Conservation (phyloP, 2,888 invertebrate genomes). For the Drosophila picticornis region DNA sequence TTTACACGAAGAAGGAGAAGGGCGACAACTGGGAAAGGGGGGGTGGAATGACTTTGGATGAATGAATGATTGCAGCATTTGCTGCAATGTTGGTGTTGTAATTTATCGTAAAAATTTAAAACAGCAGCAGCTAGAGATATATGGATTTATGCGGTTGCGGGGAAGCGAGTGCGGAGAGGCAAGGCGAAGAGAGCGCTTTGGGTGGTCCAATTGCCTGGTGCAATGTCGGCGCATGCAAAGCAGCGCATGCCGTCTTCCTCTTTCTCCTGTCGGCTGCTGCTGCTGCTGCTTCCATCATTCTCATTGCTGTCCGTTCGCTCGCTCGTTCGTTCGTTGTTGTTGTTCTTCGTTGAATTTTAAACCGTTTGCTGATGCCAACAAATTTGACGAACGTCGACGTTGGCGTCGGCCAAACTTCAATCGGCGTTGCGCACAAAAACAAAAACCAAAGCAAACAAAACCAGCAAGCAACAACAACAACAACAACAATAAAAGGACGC, state of each 20-base stretch:
- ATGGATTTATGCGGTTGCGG: conserved; percentile 74
- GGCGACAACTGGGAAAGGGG: conserved; percentile 6
- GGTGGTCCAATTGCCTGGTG: conserved; percentile 71
- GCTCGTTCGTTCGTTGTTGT: conserved; percentile 22
- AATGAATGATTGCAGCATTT: conserved; percentile 73
- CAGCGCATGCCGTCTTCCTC: conserved; percentile 51
- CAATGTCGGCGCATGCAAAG: conserved; percentile 62
- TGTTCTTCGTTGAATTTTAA: conserved; percentile 50
- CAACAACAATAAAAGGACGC: conserved; percentile 60
- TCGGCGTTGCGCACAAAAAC: conserved; percentile 63
- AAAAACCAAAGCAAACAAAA: conserved; percentile 58
- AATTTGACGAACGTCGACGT: conserved; percentile 76
- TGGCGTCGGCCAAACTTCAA: conserved; percentile 82
- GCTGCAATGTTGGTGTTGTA: conserved; percentile 53
- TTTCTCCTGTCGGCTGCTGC: conserved; percentile 33
- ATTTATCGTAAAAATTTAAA: conserved; percentile 68
- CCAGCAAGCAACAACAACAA: conserved; percentile 40
- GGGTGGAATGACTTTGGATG: conserved; percentile 31
- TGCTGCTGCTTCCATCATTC: conserved; percentile 42
- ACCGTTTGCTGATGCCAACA: conserved; percentile 80
- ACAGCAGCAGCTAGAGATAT: conserved; percentile 65
- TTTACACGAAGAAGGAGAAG: conserved; percentile 68
- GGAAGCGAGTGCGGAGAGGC: conserved; percentile 18
- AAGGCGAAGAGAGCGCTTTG: conserved; percentile 47
- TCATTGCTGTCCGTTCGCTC: conserved; percentile 27